Conservation (phyloP, 2,797 vertebrate genomes). For the Bothrops alternatus region DNA sequence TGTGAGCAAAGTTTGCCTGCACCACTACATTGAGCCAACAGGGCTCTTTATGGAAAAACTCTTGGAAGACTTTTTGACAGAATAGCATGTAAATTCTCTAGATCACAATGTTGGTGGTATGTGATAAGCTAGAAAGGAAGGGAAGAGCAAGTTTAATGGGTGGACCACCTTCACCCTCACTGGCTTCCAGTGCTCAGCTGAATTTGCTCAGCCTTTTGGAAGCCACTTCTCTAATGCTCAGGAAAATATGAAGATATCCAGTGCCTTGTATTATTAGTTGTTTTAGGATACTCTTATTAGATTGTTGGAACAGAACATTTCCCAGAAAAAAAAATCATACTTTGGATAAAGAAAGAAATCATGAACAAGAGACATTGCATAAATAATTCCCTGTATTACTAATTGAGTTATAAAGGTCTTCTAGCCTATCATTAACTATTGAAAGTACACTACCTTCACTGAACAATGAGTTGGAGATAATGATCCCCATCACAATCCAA, state of each 20-base stretch:
- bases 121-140: background rate
- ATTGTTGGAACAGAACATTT: background rate
- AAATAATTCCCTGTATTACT: slow-evolving; percentile 22
- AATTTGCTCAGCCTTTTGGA: background rate
- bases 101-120: background rate
- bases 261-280: background rate
- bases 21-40: background rate
- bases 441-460: slow-evolving; percentile 8
- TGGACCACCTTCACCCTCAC: background rate
- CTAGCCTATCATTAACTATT: slow-evolving; percentile 29
- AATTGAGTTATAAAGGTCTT: slow-evolving; percentile 43
- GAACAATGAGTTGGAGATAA: slow-evolving; percentile 33
- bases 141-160: background rate
- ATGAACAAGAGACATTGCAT: slow-evolving; percentile 29
- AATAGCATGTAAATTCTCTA: background rate
- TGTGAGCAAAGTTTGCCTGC: background rate
- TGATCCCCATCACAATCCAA: slow-evolving; percentile 41
- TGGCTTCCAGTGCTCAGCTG: background rate
- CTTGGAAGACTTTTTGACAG: background rate
- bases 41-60: background rate
- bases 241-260: background rate
- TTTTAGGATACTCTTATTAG: background rate
- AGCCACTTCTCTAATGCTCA: background rate
- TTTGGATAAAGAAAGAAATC: slow-evolving; percentile 33
- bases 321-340: background rate